Base-by-base conservation (phyloP, 2,113 vertebrate species). In the Ceyx cyanopectus region DNA sequence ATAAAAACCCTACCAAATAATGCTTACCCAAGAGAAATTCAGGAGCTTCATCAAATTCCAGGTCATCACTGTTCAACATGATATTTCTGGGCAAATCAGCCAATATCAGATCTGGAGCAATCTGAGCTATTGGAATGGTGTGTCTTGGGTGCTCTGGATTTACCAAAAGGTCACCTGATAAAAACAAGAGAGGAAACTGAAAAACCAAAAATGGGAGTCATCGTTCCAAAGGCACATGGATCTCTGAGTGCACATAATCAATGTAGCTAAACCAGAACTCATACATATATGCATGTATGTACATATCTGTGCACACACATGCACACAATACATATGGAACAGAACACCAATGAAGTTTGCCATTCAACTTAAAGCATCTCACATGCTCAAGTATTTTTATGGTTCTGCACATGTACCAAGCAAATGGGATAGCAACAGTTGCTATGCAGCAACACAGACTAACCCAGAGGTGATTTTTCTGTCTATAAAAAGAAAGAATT, bases 101-200 rank as follows among this genome's bases (percentile, higher is more conserved):
- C 92, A 99, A 83, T 32, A 99, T 96, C 91, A 99, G 91, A 91
- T 99, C 99, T 26, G 99, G 99, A 60, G 99, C 99, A 74, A 99
- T 98, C 96, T 99, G 99, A 81, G 99, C 98, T 91, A 99, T 98
- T 57, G 99, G 98, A 77, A 99, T 85, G 2, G 98, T 98, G 91
- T 96, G 98, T 72, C 96, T 97, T 17, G 98, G 97, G 73, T 99
- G 96, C 73, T 98, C 98, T 53, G 98, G 97, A 94, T 98, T 98
- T 85, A 98, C 93, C 87, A 99, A 96, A 69, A 99, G 97, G 69
- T 99, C 98, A 89, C 98, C 99, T 99, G 69, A 30, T 43, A 89
- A 87, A 90, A 84, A 65, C 2, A 76, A 65, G 66, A 8, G 5
- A 74, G 20, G 40, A 15, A n/a, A 34, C 13, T 10, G 6, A 37